phyloP scores from a whole-genome alignment of 2,888 invertebrate species.

The Biston stratarius region DNA sequence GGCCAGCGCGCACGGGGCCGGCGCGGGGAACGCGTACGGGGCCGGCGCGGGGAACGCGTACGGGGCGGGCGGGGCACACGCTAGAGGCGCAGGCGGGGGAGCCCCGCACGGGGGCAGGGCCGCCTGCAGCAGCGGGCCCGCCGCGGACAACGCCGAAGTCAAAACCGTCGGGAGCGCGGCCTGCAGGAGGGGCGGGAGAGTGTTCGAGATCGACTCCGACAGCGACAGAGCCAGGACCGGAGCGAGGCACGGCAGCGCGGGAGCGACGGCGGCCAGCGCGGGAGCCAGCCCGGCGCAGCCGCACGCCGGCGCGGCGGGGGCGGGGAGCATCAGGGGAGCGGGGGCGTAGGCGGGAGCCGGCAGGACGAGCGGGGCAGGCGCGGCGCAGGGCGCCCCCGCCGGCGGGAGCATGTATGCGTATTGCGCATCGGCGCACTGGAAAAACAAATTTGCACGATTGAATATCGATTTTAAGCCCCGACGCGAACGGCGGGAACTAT shows the following conservation, averaged over 20 bases:
- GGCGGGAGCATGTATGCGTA: conserved; percentile 36
- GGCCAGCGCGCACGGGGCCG: conserved; percentile 17
- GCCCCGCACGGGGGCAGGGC: conserved; percentile 40
- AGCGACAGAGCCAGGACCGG: conserved; percentile 53
- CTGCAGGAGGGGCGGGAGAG: conserved; percentile 58
- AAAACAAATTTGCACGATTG: not conserved
- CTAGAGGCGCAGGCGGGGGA: conserved; percentile 22
- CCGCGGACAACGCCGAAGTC: conserved; percentile 60
- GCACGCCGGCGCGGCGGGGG: conserved; percentile 36
- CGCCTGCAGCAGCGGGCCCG: conserved; percentile 59
- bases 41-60: conserved; percentile 18
- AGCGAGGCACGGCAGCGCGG: conserved; percentile 46
- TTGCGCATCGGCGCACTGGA: conserved; percentile 40
- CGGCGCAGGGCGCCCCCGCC: conserved; percentile 19
- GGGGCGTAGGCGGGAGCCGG: conserved; percentile 33
- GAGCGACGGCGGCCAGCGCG: conserved; percentile 46
- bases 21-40: conserved; percentile 16
- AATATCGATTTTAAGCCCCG: not conserved
- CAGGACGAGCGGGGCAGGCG: conserved; percentile 34
- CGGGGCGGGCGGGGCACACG: conserved; percentile 11
- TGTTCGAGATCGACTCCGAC: conserved; percentile 51
- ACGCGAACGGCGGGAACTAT: not conserved
- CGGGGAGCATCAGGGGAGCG: conserved; percentile 30
- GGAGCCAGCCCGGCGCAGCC: conserved; percentile 25
- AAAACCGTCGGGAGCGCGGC: conserved; percentile 57